Conservation (phyloP, 2,797 vertebrate genomes). For the Helostoma temminkii region DNA sequence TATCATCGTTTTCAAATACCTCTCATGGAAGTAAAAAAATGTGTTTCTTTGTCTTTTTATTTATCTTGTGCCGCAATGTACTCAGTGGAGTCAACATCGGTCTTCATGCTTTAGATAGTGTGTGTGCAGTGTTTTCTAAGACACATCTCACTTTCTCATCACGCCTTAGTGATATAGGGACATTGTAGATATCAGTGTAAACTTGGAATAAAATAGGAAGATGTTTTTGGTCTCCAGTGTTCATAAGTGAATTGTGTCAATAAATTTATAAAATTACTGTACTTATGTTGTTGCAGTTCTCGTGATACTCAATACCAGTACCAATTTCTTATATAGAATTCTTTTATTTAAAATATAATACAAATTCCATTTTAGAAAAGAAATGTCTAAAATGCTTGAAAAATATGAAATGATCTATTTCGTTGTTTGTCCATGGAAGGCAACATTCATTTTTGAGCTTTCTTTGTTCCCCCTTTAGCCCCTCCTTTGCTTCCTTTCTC, state of each 20-base stretch:
- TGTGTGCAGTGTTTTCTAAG: slow-evolving; percentile 45
- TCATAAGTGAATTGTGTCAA: slow-evolving; percentile 79
- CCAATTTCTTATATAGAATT: slow-evolving; percentile 4
- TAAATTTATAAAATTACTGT: slow-evolving; percentile 74
- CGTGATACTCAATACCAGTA: slow-evolving; percentile 3
- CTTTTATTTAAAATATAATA: slow-evolving; percentile 58
- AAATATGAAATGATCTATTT: slow-evolving; percentile 48
- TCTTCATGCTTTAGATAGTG: slow-evolving; percentile 52
- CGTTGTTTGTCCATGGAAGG: slow-evolving; percentile 22
- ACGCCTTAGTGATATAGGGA: slow-evolving; percentile 47
- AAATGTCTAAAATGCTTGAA: slow-evolving; percentile 33
- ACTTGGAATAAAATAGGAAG: slow-evolving; percentile 54
- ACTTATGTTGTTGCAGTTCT: slow-evolving; percentile 13
- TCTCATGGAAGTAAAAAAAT: slow-evolving; percentile 69
- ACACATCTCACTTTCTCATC: slow-evolving; percentile 43
- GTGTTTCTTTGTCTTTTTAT: slow-evolving; percentile 72
- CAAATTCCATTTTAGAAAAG: slow-evolving; percentile 65
- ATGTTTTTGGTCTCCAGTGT: slow-evolving; percentile 70
- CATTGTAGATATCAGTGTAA: slow-evolving; percentile 73
- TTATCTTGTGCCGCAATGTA: slow-evolving; percentile 74
- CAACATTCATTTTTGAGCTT: slow-evolving; percentile 80
- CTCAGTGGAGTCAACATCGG: slow-evolving; percentile 57
- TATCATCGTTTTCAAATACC: slow-evolving; percentile 73
- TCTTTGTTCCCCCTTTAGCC: slow-evolving; percentile 79
- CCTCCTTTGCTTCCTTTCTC: slow-evolving; percentile 73